Evolutionary conservation across 2,113 vertebrate genomes (phyloP).

Genomic region (rat (Rattus norvegicus)): GRCr8 NC_086020.1:239013001-239013500

Average conservation of each 20-base stretch:
- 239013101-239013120: not conserved
- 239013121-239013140: not conserved
- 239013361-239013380: too few species aligned
- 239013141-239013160: constrained; percentile 43
- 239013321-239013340: not conserved
- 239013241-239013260: constrained; percentile 34
- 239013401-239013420: not conserved
- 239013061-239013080: constrained; percentile 58
- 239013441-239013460: not conserved
- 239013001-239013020: not conserved
- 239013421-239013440: not conserved
- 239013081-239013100: constrained; percentile 68
- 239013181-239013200: not conserved
- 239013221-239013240: constrained; percentile 10
- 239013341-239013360: not conserved
- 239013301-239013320: not conserved
- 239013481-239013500: not conserved
- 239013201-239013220: not conserved
- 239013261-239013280: not conserved
- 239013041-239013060: constrained; percentile 64
- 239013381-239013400: too few species aligned
- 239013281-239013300: not conserved
- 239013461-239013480: not conserved
- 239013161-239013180: not conserved
- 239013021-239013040: constrained; percentile 70